Base-by-base conservation (phyloP, 1,140 invertebrate genomes). In the Drosophila bipectinata region DNA sequence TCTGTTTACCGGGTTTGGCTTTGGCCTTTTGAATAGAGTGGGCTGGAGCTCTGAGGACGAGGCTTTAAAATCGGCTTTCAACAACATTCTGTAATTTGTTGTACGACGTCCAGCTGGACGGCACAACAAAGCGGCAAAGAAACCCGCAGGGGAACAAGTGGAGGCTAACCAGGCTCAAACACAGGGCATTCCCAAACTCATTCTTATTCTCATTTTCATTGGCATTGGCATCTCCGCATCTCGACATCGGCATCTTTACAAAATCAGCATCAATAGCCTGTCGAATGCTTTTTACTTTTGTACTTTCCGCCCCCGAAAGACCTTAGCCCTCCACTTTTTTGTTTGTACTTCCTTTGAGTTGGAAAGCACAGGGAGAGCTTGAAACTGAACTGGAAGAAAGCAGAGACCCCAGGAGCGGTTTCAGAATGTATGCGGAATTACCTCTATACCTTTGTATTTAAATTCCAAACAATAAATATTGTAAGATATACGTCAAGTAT, bases 221-320 rank as follows among this genome's bases (percentile, higher is more conserved):
- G 18, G 9, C 63, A 53, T 37, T 7, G 49, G 41, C 69, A 71
- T 68, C 39, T 41, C 14, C 7, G 14, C 41, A 44, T 44, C 34
- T 37, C 53, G 55, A 28, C 66, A 73, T 73, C 49, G 77, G 62
- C 79, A 75, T 82, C 82, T 82, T 87, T 82, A 79, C 74, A 87
- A 88, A 87, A 87, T 82, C 82, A 88, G 79, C 82, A 87, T 87
- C 82, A 87, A 87, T 88, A 79, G 82, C 79, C 66, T 66, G 82
- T 87, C 82, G 82, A 82, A 87, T 88, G 78, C 47, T 82, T 78
- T 72, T 72, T 77, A 61, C 68, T 81, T 74, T 81, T 60, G 59
- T 47, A 10, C 44, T 44, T 44, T 4, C 34, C 74, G 55, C 79
- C 59, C 44, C 37, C 52, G 30, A 41, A 9, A 3, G 9, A 21